Conservation (phyloP, 2,113 vertebrate genomes). For the Myotis brandtii region DNA sequence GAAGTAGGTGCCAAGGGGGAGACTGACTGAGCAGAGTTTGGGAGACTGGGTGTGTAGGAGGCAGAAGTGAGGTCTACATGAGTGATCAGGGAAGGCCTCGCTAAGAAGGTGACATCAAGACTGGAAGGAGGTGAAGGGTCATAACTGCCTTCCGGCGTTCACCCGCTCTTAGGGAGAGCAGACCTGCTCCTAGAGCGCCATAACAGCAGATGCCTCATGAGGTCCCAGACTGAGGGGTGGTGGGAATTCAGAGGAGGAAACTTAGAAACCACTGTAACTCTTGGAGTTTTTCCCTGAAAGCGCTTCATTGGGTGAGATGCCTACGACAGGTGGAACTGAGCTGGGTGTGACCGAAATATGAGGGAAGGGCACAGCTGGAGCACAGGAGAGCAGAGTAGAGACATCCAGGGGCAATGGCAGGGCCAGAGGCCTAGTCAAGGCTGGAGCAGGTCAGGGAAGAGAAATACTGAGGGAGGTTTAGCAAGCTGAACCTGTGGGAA, state of each 20-base stretch:
- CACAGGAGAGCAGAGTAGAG: neutral
- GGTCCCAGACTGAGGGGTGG: neutral
- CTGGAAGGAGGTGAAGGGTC: neutral
- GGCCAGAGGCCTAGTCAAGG: neutral
- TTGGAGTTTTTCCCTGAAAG: neutral
- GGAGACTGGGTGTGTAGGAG: no score
- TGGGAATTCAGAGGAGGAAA: neutral
- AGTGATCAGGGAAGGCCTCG: neutral
- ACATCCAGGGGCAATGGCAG: neutral
- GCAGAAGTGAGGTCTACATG: neutral
- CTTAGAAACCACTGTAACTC: neutral
- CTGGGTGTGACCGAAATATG: neutral
- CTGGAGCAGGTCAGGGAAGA: neutral
- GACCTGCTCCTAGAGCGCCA: fast-evolving
- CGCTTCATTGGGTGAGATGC: neutral
- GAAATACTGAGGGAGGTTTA: neutral
- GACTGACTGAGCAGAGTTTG: neutral
- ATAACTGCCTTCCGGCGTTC: neutral
- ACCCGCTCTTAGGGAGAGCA: neutral
- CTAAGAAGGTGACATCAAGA: neutral
- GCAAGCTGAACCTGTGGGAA: neutral
- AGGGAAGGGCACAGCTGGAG: neutral
- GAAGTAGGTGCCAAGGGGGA: no score
- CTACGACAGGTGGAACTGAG: neutral
- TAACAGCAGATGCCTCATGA: fast-evolving